These are phyloP conservation scores for Dolichallabes microphthalmus DNA, from an alignment of 2,113 vertebrate species.

Conservation along the genomic window DNA sequence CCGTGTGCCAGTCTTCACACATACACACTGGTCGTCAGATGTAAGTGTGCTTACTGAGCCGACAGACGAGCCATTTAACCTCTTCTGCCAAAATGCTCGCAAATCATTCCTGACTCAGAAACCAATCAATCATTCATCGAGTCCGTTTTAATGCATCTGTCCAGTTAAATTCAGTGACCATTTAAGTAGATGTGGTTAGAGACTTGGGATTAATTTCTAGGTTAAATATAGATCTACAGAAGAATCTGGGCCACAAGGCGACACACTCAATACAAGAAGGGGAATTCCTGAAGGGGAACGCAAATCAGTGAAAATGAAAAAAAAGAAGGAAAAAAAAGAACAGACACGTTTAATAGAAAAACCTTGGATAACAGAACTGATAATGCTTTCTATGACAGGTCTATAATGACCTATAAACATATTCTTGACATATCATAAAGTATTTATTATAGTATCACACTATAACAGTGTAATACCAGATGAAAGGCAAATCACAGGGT, in stretches of 20 bases:
- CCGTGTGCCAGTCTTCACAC: constrained; percentile 23
- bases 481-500: background rate
- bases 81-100: constrained; percentile 30
- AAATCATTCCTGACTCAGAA: constrained; percentile 15
- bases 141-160: constrained; percentile 28
- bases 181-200: constrained; percentile 30
- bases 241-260: constrained; percentile 69
- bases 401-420: background rate
- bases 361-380: background rate
- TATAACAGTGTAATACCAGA: background rate
- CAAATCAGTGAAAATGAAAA: constrained; percentile 32
- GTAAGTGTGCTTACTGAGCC: constrained; percentile 10
- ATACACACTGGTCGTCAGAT: constrained; percentile 48
- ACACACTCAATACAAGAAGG: constrained; percentile 48
- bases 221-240: constrained; percentile 69
- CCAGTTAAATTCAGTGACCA: constrained; percentile 17
- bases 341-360: background rate
- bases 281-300: constrained; percentile 42
- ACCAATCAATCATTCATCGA: constrained; percentile 16
- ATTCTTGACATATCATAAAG: background rate
- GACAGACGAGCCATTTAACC: constrained; percentile 18
- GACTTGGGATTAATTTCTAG: constrained; percentile 55
- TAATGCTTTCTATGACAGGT: background rate
- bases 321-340: constrained; percentile 20
- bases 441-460: background rate